Evolutionary conservation across 2,888 invertebrate species (phyloP), one percentile per base, ranked within the genome.

Genomic region (Mythimna ferrago): DNA sequence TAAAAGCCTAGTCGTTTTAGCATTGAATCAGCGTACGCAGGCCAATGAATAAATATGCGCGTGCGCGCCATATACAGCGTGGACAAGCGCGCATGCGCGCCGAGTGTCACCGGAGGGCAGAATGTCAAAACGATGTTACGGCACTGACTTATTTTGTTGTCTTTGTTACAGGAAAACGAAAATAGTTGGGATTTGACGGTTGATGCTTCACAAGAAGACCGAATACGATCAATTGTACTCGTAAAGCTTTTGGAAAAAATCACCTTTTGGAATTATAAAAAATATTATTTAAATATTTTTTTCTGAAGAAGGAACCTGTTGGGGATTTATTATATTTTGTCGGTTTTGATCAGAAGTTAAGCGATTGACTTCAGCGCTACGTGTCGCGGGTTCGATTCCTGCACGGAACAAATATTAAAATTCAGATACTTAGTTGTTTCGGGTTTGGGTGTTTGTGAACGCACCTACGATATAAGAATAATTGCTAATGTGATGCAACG

Each of bases 41-140:
- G 83, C 86, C 89, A 91, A 92, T 92, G 92, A 93, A 94, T 93
- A 94, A 91, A 91, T 93, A 92, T 92, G 90, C 92, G 91, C 91
- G 86, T 78, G 87, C 90, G 88, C 88, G 85, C 94, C 95, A 86
- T 95, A 93, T 93, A 94, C 82, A 93, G 93, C 70, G 76, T 44
- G 84, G 89, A 90, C 91, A 89, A 88, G 91, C 88, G 91, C 88
- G 84, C 82, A 86, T 87, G 89, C 88, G 83, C 82, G 80, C 83
- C 86, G 72, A 82, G 73, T 89, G 88, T 91, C 92, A 90, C 88
- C 88, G 86, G 87, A 88, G 89, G 88, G 85, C 87, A 86, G 71
- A 87, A 88, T 90, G 90, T 90, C 91, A 89, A 86, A 86, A 73
- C 74, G 78, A 81, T 83, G 65, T 67, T 72, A 66, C 70, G 38